Evolutionary conservation across 1,140 invertebrate genomes (phyloP).

Genomic region (Apis laboriosa): DNA sequence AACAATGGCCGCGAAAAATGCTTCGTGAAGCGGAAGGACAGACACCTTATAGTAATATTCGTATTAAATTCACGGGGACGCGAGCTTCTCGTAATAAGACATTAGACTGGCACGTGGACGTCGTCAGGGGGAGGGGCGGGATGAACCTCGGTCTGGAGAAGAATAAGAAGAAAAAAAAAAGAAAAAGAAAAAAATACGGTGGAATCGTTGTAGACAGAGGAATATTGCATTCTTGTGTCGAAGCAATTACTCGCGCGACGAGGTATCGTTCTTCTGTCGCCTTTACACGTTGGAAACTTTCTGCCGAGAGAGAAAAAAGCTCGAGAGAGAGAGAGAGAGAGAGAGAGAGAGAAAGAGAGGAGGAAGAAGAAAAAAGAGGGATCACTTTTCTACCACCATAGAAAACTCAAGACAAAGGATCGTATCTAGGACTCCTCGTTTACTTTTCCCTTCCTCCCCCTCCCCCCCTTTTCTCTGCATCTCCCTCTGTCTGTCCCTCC

Average conservation of each 20-base stretch:
- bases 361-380: neutral
- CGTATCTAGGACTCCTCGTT: conserved; percentile 46
- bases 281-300: conserved; percentile 37
- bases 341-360: neutral
- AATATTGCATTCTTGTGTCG: conserved; percentile 69
- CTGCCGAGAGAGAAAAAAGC: neutral
- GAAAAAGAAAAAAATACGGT: conserved; percentile 27
- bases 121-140: neutral
- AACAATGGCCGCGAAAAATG: conserved; percentile 18
- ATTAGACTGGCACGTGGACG: conserved; percentile 48
- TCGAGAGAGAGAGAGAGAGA: neutral
- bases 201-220: conserved; percentile 61
- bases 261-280: conserved; percentile 51
- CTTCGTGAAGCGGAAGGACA: conserved; percentile 9
- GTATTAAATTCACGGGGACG: conserved; percentile 45
- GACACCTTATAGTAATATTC: conserved; percentile 15
- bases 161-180: conserved; percentile 2
- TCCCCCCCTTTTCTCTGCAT: neutral
- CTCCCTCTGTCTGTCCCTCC: neutral
- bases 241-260: conserved; percentile 68
- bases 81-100: conserved; percentile 44
- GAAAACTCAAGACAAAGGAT: conserved; percentile 47
- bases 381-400: conserved; percentile 37
- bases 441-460: conserved; percentile 17
- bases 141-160: neutral